Percentiles rank a stretch among this genome's conserved stretches.
Conservation (phyloP, 30 jellyfish, hydroid and myxozoan species). For the Calvadosia cruxmelitensis region DNA sequence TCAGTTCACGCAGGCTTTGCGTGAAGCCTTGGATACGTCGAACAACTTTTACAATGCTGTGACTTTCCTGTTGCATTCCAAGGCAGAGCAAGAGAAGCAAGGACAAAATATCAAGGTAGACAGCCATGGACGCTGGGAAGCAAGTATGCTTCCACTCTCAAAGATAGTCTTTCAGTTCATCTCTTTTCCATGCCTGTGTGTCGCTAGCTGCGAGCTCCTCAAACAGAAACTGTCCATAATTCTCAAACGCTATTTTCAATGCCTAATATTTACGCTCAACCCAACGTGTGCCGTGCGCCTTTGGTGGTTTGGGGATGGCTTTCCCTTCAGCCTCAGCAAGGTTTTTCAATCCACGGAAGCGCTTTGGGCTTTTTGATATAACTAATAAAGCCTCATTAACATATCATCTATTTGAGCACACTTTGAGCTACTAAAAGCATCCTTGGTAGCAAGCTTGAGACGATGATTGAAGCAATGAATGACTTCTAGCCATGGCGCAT, state of each 20-base stretch:
- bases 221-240: slow-evolving; percentile 1
- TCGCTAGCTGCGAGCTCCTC: slow-evolving; percentile 15
- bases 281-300: slow-evolving; percentile 10
- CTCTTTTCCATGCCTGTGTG: background rate
- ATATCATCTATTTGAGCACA: slow-evolving; percentile 3
- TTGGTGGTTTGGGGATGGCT: slow-evolving; percentile 21
- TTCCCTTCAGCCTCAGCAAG: slow-evolving; percentile 17
- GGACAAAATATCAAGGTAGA: background rate
- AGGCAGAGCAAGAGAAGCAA: background rate
- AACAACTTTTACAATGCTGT: background rate
- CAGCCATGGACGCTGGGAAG: background rate
- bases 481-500: slow-evolving; percentile 23
- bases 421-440: slow-evolving; percentile 1
- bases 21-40: background rate
- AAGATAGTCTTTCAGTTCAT: background rate
- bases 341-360: background rate
- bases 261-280: background rate
- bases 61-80: background rate
- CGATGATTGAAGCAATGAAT: slow-evolving; percentile 30
- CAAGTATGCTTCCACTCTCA: background rate
- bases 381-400: background rate
- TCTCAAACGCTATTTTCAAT: background rate
- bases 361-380: slow-evolving; percentile 10
- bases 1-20: background rate
- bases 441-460: slow-evolving; percentile 22